Percentiles rank a stretch among this genome's conserved stretches.
These are phyloP conservation scores for Hippoglossus hippoglossus DNA, from an alignment of 2,797 vertebrate species.

Conservation along the genomic window DNA sequence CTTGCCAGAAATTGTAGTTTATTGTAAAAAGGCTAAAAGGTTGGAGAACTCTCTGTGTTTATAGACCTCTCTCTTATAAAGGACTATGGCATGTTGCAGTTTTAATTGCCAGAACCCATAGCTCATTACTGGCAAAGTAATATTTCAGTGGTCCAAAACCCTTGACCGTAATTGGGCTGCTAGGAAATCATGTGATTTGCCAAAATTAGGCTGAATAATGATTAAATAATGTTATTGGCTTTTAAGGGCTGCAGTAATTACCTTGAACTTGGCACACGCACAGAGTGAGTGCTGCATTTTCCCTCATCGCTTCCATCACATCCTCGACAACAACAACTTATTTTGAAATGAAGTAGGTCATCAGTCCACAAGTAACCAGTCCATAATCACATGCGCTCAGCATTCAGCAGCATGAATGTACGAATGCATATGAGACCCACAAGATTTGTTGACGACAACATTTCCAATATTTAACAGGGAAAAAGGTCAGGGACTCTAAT, in stretches of 20 bases:
- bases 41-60: too few species aligned
- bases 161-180: slow-evolving; percentile 24
- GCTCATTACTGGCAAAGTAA: slow-evolving; percentile 27
- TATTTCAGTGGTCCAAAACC: slow-evolving; percentile 9
- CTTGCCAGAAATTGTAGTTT: too few species aligned
- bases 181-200: slow-evolving; percentile 4
- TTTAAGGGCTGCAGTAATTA: slow-evolving; percentile 31
- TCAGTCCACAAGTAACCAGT: slow-evolving; percentile 5
- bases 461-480: not conserved
- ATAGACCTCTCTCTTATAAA: too few species aligned
- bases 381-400: not conserved
- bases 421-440: not conserved
- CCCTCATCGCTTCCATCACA: not conserved
- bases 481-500: not conserved
- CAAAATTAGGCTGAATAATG: slow-evolving; percentile 24
- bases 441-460: not conserved
- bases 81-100: not conserved
- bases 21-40: too few species aligned
- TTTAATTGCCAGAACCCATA: not conserved
- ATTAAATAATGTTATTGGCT: slow-evolving; percentile 31
- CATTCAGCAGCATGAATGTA: not conserved
- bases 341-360: slow-evolving; percentile 38
- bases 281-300: not conserved
- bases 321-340: slow-evolving; percentile 5
- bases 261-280: slow-evolving; percentile 23